A percentile compares a stretch with the other conserved stretches of the same genome.
Evolutionary conservation across 2,797 vertebrate genomes (phyloP).

Genomic region (Cottoperca gobio): DNA sequence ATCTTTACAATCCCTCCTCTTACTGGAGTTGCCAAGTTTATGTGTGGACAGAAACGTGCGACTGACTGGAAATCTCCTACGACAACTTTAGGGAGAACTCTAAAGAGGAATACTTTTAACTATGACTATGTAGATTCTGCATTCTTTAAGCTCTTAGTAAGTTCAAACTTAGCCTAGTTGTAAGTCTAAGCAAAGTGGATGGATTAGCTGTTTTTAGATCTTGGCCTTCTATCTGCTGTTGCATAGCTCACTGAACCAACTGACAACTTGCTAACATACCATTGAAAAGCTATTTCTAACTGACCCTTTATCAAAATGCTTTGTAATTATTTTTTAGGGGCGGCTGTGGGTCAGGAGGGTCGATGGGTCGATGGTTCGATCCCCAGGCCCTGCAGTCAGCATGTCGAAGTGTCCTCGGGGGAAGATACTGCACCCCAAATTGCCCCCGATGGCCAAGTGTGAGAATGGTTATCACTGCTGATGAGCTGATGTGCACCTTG

Average conservation of each 20-base stretch:
- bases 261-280: background rate
- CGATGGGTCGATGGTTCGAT: no score
- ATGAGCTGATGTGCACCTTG: no score
- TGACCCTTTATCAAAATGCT: background rate
- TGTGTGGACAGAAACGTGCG: background rate
- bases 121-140: background rate
- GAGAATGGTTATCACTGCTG: no score
- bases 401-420: no score
- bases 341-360: no score
- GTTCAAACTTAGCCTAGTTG: background rate
- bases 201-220: no score
- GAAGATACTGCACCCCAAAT: no score
- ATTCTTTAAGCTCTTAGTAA: background rate
- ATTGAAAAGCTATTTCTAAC: background rate
- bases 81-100: no score
- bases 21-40: background rate
- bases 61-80: background rate
- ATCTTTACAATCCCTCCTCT: conserved; percentile 26
- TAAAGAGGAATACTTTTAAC: background rate
- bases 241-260: background rate
- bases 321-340: no score
- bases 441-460: no score
- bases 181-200: background rate
- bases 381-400: no score
- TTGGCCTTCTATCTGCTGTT: no score